phyloP scores from a whole-genome alignment of 2,888 invertebrate genomes.

The Phalera bucephala region DNA sequence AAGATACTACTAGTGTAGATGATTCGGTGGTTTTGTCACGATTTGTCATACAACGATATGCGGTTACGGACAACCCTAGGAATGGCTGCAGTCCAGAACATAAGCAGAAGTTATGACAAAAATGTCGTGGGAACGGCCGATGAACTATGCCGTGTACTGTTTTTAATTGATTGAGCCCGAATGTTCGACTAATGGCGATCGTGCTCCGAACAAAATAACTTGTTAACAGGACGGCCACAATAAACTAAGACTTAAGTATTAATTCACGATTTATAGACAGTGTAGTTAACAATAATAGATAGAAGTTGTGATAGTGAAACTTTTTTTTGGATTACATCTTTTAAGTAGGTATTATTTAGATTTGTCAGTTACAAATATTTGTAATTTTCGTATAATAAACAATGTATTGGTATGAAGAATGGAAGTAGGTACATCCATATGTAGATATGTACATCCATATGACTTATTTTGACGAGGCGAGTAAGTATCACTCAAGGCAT shows the following conservation, averaged over 20 bases:
- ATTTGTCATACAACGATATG: slow-evolving; percentile 79
- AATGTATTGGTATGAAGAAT: too few relatives aligned
- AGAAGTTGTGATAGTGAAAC: slow-evolving; percentile 19
- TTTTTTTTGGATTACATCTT: slow-evolving; percentile 8
- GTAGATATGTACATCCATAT: too few relatives aligned
- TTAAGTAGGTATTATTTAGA: too few relatives aligned
- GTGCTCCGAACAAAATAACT: slow-evolving; percentile 53
- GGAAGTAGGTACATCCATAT: too few relatives aligned
- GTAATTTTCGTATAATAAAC: too few relatives aligned
- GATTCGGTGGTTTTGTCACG: slow-evolving; percentile 80
- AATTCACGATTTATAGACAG: slow-evolving; percentile 43
- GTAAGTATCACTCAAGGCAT: too few relatives aligned
- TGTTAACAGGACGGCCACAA: slow-evolving; percentile 43
- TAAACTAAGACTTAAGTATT: slow-evolving; percentile 45
- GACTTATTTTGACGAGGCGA: too few relatives aligned
- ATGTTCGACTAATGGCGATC: slow-evolving; percentile 51
- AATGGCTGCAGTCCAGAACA: slow-evolving; percentile 46
- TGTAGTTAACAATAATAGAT: slow-evolving; percentile 27
- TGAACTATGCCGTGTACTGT: slow-evolving; percentile 49
- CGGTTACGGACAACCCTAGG: slow-evolving; percentile 58
- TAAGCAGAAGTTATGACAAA: slow-evolving; percentile 74
- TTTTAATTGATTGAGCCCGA: slow-evolving; percentile 52
- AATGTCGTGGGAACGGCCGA: slow-evolving; percentile 69
- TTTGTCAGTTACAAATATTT: too few relatives aligned
- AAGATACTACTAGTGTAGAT: slow-evolving; percentile 49